These are phyloP conservation scores for Caenorhabditis inopinata DNA, from an alignment of 1,140 invertebrate genomes.

Conservation along the genomic window DNA sequence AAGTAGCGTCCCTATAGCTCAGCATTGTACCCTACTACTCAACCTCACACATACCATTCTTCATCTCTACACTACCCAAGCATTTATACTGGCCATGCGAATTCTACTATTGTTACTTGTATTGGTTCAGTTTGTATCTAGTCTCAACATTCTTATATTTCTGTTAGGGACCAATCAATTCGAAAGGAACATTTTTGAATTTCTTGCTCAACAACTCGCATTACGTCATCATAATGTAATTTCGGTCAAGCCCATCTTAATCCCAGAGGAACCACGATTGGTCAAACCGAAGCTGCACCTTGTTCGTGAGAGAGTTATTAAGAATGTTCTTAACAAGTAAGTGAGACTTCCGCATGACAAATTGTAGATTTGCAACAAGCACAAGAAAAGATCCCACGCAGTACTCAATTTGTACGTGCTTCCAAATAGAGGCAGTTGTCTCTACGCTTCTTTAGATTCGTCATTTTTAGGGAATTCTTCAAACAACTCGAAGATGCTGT, in stretches of 20 bases:
- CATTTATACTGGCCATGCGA: background rate
- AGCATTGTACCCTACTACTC: background rate
- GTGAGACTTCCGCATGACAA: background rate
- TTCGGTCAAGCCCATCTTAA: conserved; percentile 64
- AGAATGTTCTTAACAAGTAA: conserved; percentile 63
- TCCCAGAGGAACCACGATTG: conserved; percentile 64
- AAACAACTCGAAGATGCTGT: conserved; percentile 58
- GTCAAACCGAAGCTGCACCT: conserved; percentile 60
- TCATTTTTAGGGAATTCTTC: conserved; percentile 51
- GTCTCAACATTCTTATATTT: conserved; percentile 60
- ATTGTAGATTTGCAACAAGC: background rate
- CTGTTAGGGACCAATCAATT: conserved; percentile 65
- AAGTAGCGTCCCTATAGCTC: background rate
- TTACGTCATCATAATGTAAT: conserved; percentile 59
- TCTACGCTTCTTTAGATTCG: background rate
- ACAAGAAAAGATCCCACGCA: background rate
- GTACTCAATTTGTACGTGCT: background rate
- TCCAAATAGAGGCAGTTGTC: background rate
- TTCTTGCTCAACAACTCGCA: conserved; percentile 63
- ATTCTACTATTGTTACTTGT: background rate
- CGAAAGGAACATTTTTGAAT: conserved; percentile 61
- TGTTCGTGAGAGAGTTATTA: conserved; percentile 60
- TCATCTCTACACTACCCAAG: background rate
- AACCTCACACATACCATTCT: background rate
- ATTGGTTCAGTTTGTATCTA: background rate